A percentile compares a stretch with the other conserved stretches of the same genome.
Conservation (phyloP, 2,113 vertebrate species). For the Zosterops lateralis region DNA sequence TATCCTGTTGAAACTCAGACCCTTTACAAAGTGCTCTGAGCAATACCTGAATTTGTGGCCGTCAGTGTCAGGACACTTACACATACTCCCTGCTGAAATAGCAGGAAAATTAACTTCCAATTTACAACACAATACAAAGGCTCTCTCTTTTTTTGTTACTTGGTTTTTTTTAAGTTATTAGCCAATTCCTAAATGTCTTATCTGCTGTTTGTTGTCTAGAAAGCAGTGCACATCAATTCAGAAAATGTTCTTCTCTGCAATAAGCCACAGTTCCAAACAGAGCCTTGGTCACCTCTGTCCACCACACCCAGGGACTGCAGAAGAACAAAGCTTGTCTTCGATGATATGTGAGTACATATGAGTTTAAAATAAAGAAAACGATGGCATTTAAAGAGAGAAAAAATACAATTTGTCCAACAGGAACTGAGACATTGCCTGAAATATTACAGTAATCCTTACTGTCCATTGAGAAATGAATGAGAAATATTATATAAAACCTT, state of each 20-base stretch:
- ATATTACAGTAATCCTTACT: background rate
- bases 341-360: constrained; percentile 75
- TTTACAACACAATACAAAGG: background rate
- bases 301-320: constrained; percentile 73
- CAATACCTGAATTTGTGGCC: background rate
- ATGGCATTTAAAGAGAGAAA: background rate
- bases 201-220: constrained; percentile 70
- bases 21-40: background rate
- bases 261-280: constrained; percentile 72
- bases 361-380: background rate
- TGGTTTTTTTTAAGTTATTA: background rate
- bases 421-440: background rate
- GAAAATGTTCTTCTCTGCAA: constrained; percentile 70
- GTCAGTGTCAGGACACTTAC: background rate
- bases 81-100: background rate
- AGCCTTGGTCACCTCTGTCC: constrained; percentile 72
- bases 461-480: background rate
- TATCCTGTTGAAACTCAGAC: background rate
- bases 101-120: background rate
- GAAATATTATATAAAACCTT: background rate
- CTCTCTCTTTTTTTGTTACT: background rate
- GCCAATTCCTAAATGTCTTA: constrained; percentile 26
- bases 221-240: constrained; percentile 67
- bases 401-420: background rate
- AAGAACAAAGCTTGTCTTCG: constrained; percentile 76